Conservation (phyloP, 2,797 vertebrate species). For the Falco naumanni region DNA sequence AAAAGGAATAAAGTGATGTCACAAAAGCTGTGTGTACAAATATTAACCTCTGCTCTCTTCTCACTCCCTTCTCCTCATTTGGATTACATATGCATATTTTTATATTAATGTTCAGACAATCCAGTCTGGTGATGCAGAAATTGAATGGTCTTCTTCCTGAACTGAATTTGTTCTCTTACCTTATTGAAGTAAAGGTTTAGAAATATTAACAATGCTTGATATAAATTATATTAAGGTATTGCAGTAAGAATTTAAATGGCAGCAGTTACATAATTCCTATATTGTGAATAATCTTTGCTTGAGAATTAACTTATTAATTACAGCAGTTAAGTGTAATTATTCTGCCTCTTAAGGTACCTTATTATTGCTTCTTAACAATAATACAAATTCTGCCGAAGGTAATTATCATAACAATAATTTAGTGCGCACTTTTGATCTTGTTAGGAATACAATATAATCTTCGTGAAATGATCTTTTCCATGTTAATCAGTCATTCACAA, state of each 20-base stretch:
- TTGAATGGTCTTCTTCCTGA: neutral
- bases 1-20: neutral
- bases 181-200: constrained; percentile 4
- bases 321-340: constrained; percentile 78
- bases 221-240: constrained; percentile 30
- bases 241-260: constrained; percentile 57
- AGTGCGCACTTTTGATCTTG: constrained; percentile 67
- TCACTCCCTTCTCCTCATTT: neutral
- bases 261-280: constrained; percentile 58
- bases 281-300: constrained; percentile 69
- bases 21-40: neutral
- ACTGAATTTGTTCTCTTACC: neutral
- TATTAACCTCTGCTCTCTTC: neutral
- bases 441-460: constrained; percentile 70
- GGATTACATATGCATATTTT: neutral
- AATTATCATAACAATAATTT: constrained; percentile 80
- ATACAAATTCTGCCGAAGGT: constrained; percentile 69
- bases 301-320: constrained; percentile 80
- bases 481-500: constrained; percentile 69
- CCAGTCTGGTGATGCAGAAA: neutral
- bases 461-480: constrained; percentile 48
- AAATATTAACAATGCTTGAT: constrained; percentile 38
- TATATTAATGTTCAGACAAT: neutral
- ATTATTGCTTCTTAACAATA: constrained; percentile 74
- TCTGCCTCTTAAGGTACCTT: constrained; percentile 70